Base-by-base conservation (phyloP, 53 echinoderm and acorn worm species). In the Hippasteria phrygiana region DNA sequence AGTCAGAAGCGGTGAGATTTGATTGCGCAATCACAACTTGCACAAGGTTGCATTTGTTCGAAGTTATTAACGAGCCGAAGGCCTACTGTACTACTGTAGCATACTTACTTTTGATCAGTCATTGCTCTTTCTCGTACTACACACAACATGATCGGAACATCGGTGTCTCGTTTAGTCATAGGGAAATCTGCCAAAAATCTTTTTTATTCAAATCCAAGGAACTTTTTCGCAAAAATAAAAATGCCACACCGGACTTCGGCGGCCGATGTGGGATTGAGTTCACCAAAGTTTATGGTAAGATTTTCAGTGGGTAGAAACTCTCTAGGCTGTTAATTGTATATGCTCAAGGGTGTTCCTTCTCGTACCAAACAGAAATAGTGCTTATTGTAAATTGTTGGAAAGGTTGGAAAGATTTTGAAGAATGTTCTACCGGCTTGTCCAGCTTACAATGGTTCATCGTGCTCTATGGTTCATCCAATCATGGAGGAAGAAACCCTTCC, bases 1-100 rank as follows among this genome's bases (percentile, higher is more conserved):
- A 32, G 32, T 38, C 9, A 26, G 10, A 5, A 43, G 7, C 39
- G 62, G 45, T 3, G 4, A 6, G 0, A 34, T 18, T 83, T 42
- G 88, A 87, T 87, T 87, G 56, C 88, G 73, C 88, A 87, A 87
- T 87, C 87, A 74, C 22, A n/a, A 34, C 37, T 24, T 85, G 36
- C 13, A 54, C 37, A 43, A 43, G n/a, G n/a, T n/a, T 34, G 18
- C 22, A 22, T 17, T 41, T 3, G 37, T 27, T n/a, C 33, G 69
- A n/a, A n/a, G n/a, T n/a, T n/a, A n/a, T n/a, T n/a, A n/a, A n/a
- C n/a, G n/a, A n/a, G n/a, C n/a, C n/a, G n/a, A n/a, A n/a, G n/a
- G n/a, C n/a, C n/a, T n/a, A n/a, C n/a, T n/a, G n/a, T n/a, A n/a
- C n/a, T n/a, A n/a, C n/a, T n/a, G n/a, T n/a, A n/a, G n/a, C n/a